Conservation (phyloP, 2,113 vertebrate genomes). For the Tachuris rubrigastra region DNA sequence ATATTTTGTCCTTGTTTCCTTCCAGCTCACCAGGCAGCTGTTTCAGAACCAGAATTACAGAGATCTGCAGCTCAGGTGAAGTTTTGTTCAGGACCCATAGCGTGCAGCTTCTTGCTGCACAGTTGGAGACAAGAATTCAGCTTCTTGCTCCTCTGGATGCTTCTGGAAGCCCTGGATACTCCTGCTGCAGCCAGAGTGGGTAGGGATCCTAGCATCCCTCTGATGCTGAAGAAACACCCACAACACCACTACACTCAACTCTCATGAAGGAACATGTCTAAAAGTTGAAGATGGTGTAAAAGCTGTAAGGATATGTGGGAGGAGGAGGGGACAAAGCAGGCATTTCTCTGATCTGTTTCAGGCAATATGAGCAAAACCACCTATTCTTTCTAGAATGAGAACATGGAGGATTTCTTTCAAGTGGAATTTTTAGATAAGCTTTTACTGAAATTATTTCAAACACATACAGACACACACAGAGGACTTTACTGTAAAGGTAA, state of each 20-base stretch:
- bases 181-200: not conserved
- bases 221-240: not conserved
- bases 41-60: not conserved
- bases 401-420: not conserved
- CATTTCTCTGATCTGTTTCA: not conserved
- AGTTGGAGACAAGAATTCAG: not conserved
- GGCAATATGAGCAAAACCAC: not conserved
- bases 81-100: not conserved
- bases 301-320: not conserved
- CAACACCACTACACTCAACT: not conserved
- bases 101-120: not conserved
- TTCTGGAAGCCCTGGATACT: not conserved
- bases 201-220: not conserved
- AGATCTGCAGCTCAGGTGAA: not conserved
- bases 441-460: not conserved
- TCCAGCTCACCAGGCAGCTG: not conserved
- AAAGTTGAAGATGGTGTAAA: not conserved
- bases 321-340: not conserved
- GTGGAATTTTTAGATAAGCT: not conserved
- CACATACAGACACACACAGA: not conserved
- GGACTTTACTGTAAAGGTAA: not conserved
- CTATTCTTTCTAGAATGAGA: not conserved
- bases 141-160: not conserved
- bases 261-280: not conserved
- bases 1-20: not conserved